These are phyloP conservation scores for Danio aesculapii DNA, from an alignment of 2,797 vertebrate genomes.

Conservation along the genomic window DNA sequence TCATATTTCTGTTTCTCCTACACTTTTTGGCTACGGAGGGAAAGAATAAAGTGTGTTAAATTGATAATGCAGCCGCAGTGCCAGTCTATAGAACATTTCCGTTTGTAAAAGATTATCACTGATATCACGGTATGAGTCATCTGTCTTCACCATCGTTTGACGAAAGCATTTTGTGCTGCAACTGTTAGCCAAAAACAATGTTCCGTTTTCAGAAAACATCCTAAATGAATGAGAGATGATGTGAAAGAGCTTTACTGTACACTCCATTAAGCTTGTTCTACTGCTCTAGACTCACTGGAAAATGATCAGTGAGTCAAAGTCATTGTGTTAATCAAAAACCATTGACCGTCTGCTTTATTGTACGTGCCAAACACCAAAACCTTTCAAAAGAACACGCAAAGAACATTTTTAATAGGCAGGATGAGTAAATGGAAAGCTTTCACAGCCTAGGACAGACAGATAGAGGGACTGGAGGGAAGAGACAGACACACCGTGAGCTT, in stretches of 20 bases:
- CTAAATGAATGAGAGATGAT: slow-evolving; percentile 23
- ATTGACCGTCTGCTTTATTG: background rate
- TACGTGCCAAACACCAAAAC: slow-evolving; percentile 3
- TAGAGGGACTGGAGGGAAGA: background rate
- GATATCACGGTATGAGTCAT: slow-evolving; percentile 7
- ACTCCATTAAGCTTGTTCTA: slow-evolving; percentile 16
- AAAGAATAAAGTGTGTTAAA: slow-evolving; percentile 1
- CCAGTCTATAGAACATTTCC: background rate
- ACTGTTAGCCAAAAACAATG: slow-evolving; percentile 38
- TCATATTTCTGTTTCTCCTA: slow-evolving; percentile 2
- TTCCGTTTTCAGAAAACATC: background rate
- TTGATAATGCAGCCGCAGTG: background rate
- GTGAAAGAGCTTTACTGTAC: slow-evolving; percentile 19
- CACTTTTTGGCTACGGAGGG: slow-evolving; percentile 2
- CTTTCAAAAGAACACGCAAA: background rate
- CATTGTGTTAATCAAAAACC: background rate
- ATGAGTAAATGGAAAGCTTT: slow-evolving; percentile 10
- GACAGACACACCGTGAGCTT: slow-evolving; percentile 8
- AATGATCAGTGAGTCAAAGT: slow-evolving; percentile 7
- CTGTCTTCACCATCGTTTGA: slow-evolving; percentile 5
- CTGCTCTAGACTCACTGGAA: background rate
- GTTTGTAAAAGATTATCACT: background rate
- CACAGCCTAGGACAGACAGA: background rate
- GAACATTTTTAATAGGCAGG: background rate
- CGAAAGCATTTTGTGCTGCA: slow-evolving; percentile 39